Evolutionary conservation across 2,888 invertebrate genomes (phyloP).

Genomic region (Idaea biselata): DNA sequence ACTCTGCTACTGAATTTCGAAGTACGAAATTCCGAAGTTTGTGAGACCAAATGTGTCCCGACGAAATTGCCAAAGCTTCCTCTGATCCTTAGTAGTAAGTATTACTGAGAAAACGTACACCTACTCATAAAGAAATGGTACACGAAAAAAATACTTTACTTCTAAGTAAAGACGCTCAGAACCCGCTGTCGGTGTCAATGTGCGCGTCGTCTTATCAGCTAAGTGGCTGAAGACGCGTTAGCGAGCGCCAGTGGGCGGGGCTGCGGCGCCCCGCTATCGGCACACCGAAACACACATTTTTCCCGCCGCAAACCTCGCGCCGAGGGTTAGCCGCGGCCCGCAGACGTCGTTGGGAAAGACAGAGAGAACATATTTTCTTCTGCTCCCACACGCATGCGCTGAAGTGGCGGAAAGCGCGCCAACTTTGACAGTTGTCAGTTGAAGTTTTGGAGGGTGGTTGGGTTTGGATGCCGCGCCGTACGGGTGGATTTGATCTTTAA

Average conservation of each 20-base stretch:
- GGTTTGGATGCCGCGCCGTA: constrained; percentile 7
- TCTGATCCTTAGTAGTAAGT: too few species aligned
- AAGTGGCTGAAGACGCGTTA: constrained; percentile 80
- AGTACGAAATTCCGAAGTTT: too few species aligned
- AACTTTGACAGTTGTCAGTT: constrained; percentile 62
- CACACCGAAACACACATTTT: constrained; percentile 82
- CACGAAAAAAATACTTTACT: not conserved
- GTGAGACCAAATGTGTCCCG: too few species aligned
- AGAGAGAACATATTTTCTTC: constrained; percentile 44
- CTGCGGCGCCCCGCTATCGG: constrained; percentile 78
- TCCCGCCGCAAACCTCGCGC: constrained; percentile 81
- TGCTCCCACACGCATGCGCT: constrained; percentile 63
- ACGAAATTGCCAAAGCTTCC: too few species aligned
- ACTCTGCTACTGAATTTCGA: too few species aligned
- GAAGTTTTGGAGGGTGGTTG: constrained; percentile 39
- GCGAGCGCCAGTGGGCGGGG: constrained; percentile 62
- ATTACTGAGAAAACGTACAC: not conserved
- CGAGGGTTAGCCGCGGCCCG: constrained; percentile 80
- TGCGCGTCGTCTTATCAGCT: constrained; percentile 74
- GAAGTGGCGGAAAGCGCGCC: constrained; percentile 45
- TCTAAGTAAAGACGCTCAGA: not conserved
- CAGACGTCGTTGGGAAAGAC: constrained; percentile 72
- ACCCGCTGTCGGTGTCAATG: constrained; percentile 41
- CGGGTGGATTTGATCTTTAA: too few species aligned
- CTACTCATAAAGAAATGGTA: not conserved